Base-by-base conservation (phyloP, 2,888 invertebrate species). In the Tipula unca region DNA sequence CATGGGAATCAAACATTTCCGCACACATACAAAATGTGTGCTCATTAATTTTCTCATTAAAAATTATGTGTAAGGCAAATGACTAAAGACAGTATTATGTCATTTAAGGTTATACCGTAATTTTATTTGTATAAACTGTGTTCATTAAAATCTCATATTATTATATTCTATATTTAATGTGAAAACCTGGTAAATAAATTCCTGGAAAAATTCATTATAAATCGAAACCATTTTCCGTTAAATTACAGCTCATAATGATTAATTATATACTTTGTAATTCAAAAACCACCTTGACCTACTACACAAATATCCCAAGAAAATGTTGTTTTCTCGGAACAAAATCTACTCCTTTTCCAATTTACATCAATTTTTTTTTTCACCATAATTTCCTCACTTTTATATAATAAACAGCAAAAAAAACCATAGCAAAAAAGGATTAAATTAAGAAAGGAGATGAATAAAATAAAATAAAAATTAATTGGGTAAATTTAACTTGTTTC, bases 241-340 rank as follows among this genome's bases (percentile, higher is more conserved):
- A 48, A 69, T 69, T 69, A 69, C 10, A 2, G 14, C 10, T 69
- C 69, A 69, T 69, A 25, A 25, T 69, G 25, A 69, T 69, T 69
- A 69, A 69, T 69, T 69, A 69, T 69, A 69, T 25, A 69, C 69
- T 69, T 25, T 25, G 10, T 69, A 69, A 69, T 25, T 69, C 69
- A 69, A 69, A 69, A 69, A 69, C 69, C 69, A 69, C 69, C 69
- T 69, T 69, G 69, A 69, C 69, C 69, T 69, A n/a, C n/a, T n/a
- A n/a, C n/a, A n/a, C n/a, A 25, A 69, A 69, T 69, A 25, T 69
- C 69, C 69, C 0, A 69, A 13, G 13, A 69, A 69, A 69, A 17
- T 48, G 48, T 48, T 17, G n/a, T 0, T 17, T 48, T 48, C 5
- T 17, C 48, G 17, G 48, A 48, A 48, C 48, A 4, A 4, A 17